These are phyloP conservation scores for Timema podura DNA, from an alignment of 2,888 invertebrate species.

Conservation along the genomic window DNA sequence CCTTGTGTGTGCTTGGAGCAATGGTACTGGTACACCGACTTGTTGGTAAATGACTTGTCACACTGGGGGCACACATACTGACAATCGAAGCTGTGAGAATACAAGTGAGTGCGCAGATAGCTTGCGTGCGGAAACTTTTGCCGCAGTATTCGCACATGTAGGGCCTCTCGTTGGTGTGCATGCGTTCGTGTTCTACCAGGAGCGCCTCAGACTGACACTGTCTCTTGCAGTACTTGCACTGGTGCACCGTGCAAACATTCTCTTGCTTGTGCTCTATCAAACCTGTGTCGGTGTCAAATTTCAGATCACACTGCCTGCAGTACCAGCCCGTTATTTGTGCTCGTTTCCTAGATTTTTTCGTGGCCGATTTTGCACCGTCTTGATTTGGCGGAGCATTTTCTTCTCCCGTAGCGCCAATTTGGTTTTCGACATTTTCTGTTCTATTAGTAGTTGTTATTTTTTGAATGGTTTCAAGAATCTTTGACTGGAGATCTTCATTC, in stretches of 20 bases:
- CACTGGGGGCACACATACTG: conserved; percentile 26
- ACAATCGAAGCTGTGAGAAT: conserved; percentile 23
- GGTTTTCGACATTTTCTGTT: too few relatives aligned
- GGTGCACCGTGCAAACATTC: neutral
- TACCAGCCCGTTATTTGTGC: neutral
- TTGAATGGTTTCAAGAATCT: too few relatives aligned
- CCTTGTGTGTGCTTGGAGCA: conserved; percentile 20
- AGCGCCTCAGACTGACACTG: neutral
- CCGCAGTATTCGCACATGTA: conserved; percentile 39
- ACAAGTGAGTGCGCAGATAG: conserved; percentile 25
- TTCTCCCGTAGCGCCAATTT: too few relatives aligned
- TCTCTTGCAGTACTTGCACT: conserved; percentile 4
- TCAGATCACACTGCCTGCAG: neutral
- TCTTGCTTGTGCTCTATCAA: neutral
- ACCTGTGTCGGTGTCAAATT: neutral
- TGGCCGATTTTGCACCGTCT: too few relatives aligned
- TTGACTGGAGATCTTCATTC: too few relatives aligned
- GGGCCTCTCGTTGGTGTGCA: conserved; percentile 21
- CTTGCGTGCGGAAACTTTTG: conserved; percentile 36
- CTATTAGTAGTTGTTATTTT: too few relatives aligned
- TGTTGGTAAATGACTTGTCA: conserved; percentile 26
- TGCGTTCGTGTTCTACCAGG: conserved; percentile 25
- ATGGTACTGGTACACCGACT: conserved; percentile 13
- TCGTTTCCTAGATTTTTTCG: too few relatives aligned
- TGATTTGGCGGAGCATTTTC: too few relatives aligned